phyloP scores from a whole-genome alignment of 2,797 vertebrate species.

The Xenops minutus region DNA sequence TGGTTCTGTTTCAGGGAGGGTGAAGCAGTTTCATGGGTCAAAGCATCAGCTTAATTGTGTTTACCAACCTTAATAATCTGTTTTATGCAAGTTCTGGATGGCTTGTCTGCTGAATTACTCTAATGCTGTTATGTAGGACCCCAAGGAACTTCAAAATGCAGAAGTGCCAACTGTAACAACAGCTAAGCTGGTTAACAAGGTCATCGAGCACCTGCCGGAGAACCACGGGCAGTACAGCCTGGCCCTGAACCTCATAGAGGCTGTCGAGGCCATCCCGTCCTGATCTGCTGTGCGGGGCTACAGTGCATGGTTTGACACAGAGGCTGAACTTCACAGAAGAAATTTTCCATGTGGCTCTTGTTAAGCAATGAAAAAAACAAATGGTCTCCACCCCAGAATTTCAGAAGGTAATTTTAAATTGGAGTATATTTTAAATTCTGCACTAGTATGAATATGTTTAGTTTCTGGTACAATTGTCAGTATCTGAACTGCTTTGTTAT shows the following conservation, averaged over 20 bases:
- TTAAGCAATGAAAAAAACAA: not conserved
- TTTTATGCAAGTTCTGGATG: not conserved
- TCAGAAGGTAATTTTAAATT: slow-evolving; percentile 52
- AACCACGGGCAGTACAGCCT: slow-evolving; percentile 92
- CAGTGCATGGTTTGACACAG: not conserved
- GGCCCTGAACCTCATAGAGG: slow-evolving; percentile 91
- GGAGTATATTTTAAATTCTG: slow-evolving; percentile 45
- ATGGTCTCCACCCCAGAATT: not conserved
- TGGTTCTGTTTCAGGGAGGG: not conserved
- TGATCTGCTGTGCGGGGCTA: not conserved
- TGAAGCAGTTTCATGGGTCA: not conserved
- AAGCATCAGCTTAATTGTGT: not conserved
- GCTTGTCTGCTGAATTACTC: not conserved
- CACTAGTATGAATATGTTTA: slow-evolving; percentile 14
- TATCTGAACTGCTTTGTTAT: slow-evolving; percentile 58
- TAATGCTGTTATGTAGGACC: slow-evolving; percentile 79
- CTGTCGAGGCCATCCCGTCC: slow-evolving; percentile 82
- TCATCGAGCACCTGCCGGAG: slow-evolving; percentile 92
- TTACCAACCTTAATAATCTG: not conserved
- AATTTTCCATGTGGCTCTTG: not conserved
- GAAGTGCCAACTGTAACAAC: slow-evolving; percentile 84
- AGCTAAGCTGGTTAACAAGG: slow-evolving; percentile 83
- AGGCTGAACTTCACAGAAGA: not conserved
- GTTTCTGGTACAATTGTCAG: slow-evolving; percentile 43
- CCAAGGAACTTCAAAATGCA: slow-evolving; percentile 87